Conservation (phyloP, 1,140 invertebrate genomes). For the Cyphomyrmex costatus region DNA sequence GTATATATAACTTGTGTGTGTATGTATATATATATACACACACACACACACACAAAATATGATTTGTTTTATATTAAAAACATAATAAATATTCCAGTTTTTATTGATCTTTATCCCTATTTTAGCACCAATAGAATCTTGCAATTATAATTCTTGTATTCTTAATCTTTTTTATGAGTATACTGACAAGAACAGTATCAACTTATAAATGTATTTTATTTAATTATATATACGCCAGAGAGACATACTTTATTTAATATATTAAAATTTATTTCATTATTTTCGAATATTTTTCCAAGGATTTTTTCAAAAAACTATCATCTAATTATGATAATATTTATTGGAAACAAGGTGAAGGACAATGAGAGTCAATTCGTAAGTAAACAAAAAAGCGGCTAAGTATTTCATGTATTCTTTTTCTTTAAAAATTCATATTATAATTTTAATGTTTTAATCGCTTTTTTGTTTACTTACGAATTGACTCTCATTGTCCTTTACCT, state of each 20-base stretch:
- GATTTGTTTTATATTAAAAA: conserved; percentile 83
- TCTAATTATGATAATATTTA: conserved; percentile 9
- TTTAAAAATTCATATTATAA: too few relatives aligned
- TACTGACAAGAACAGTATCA: conserved; percentile 1
- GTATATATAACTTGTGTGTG: conserved; percentile 73
- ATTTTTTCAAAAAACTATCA: not conserved
- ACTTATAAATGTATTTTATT: not conserved
- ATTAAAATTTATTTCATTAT: conserved; percentile 32
- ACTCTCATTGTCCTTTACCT: too few relatives aligned
- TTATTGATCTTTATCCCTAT: conserved; percentile 70
- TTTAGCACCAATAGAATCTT: conserved; percentile 26
- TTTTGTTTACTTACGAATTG: too few relatives aligned
- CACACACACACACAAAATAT: conserved; percentile 76
- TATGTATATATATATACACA: conserved; percentile 7
- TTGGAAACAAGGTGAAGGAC: too few relatives aligned
- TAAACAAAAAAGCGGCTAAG: too few relatives aligned
- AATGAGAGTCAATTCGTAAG: too few relatives aligned
- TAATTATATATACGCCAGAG: conserved; percentile 3
- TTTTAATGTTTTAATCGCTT: too few relatives aligned
- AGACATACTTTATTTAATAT: not conserved
- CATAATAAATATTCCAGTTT: conserved; percentile 76
- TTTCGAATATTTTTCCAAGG: not conserved
- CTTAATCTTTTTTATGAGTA: conserved; percentile 8
- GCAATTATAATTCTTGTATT: conserved; percentile 19
- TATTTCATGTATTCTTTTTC: too few relatives aligned